Conservation (phyloP, 2,888 invertebrate species). For the Dicycla oo region DNA sequence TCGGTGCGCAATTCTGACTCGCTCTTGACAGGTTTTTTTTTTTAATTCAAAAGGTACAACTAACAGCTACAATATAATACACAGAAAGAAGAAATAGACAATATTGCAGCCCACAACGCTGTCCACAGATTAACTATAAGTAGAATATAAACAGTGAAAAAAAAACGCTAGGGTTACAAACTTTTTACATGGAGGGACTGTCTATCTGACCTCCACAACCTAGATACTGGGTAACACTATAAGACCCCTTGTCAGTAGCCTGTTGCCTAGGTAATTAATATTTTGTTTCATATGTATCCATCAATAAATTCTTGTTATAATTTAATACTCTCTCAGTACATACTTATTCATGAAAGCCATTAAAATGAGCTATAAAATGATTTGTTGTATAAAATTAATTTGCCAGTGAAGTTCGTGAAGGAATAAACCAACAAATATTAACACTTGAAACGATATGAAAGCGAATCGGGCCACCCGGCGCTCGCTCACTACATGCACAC, state of each 20-base stretch:
- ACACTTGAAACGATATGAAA: conserved; percentile 73
- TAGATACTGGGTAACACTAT: background rate
- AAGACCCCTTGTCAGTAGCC: too few relatives aligned
- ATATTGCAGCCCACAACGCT: too few relatives aligned
- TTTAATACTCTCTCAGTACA: background rate
- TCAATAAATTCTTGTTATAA: conserved; percentile 7
- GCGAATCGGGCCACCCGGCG: conserved; percentile 61
- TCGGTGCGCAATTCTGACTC: too few relatives aligned
- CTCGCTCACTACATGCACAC: conserved; percentile 13
- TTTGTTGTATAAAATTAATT: conserved; percentile 55
- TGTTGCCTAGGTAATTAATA: background rate
- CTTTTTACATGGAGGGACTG: too few relatives aligned
- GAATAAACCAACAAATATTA: conserved; percentile 74
- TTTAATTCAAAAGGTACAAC: too few relatives aligned
- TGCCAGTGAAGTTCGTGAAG: conserved; percentile 63
- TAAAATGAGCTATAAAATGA: conserved; percentile 31
- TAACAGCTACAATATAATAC: too few relatives aligned
- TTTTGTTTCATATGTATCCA: background rate
- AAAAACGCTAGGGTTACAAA: too few relatives aligned
- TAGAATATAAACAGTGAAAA: too few relatives aligned
- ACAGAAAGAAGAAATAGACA: too few relatives aligned
- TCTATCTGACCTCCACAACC: too few relatives aligned
- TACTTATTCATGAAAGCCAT: conserved; percentile 15
- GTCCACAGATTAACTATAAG: too few relatives aligned
- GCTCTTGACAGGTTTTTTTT: too few relatives aligned